Base-by-base conservation (phyloP, 2,797 vertebrate genomes). In the Toxotes lorentzi region DNA sequence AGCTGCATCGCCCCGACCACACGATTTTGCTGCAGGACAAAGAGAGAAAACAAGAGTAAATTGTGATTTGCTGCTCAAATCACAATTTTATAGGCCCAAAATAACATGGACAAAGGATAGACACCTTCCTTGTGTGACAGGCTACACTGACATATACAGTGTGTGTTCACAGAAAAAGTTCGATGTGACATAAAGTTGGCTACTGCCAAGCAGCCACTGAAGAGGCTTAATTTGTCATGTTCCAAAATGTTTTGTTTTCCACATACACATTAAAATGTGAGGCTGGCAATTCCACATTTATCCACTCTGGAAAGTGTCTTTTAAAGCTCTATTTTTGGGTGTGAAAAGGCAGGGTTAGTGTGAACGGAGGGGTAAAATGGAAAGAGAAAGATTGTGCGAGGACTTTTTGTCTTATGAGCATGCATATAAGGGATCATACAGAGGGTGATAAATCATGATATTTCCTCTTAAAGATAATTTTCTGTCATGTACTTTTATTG, bases 1-100 rank as follows among this genome's bases (percentile, higher is more conserved):
- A 98, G 92, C 93, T 98, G 97, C 97, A 98, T 97, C n/a, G 97
- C 96, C 11, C 97, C 97, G 11, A 98, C 96, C 50, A 98, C 97
- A 13, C 96, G 96, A 76, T 98, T 98, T 96, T 98, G 97, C 97
- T 98, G 86, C 66, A 80, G 54, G 62, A 79, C 5, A 86, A 38
- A 88, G 30, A 76, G 23, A 70, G 0, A 16, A 53, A 77, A 67
- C 4, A 78, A 54, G 2, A 35, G 4, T 0, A 2, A 35, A n/a
- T n/a, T n/a, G n/a, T n/a, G 24, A 54, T 13, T 7, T 35, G 30
- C 21, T 34, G 32, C 32, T 38, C 7, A 14, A 41, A 24, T 34
- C 10, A 34, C 21, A 8, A 40, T 8, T n/a, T 34, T 3, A 27
- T 45, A 2, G 7, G n/a, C 10, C 10, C 4, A 4, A 59, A 38